Evolutionary conservation across 2,797 vertebrate genomes (phyloP).

Genomic region (Muscicapa striata): DNA sequence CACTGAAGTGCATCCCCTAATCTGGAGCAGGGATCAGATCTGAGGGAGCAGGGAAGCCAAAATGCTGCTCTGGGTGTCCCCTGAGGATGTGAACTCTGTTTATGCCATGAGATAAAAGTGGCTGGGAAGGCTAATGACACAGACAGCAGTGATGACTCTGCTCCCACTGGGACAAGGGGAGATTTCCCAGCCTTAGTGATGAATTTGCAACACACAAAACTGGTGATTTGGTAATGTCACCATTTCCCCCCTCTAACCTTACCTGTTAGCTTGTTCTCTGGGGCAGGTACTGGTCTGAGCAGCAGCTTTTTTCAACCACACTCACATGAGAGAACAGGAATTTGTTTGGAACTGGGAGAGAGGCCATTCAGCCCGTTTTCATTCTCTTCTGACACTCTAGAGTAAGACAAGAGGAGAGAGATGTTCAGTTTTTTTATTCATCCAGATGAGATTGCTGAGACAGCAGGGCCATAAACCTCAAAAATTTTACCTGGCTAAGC

Average conservation of each 20-base stretch:
- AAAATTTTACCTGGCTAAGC: not conserved
- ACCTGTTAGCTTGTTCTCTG: not conserved
- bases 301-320: not conserved
- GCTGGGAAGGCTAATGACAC: not conserved
- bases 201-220: not conserved
- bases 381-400: not conserved
- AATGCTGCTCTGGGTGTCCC: not conserved
- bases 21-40: not conserved
- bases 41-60: not conserved
- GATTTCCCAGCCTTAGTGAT: not conserved
- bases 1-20: not conserved
- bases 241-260: not conserved
- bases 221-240: not conserved
- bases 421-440: not conserved
- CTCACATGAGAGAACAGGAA: not conserved
- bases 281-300: not conserved
- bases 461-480: not conserved
- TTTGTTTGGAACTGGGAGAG: not conserved
- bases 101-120: not conserved
- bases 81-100: not conserved
- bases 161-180: not conserved
- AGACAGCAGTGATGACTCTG: not conserved
- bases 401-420: not conserved
- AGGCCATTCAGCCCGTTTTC: not conserved
- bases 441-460: not conserved